phyloP scores from a whole-genome alignment of 2,888 invertebrate genomes.

The Argyresthia albistria region DNA sequence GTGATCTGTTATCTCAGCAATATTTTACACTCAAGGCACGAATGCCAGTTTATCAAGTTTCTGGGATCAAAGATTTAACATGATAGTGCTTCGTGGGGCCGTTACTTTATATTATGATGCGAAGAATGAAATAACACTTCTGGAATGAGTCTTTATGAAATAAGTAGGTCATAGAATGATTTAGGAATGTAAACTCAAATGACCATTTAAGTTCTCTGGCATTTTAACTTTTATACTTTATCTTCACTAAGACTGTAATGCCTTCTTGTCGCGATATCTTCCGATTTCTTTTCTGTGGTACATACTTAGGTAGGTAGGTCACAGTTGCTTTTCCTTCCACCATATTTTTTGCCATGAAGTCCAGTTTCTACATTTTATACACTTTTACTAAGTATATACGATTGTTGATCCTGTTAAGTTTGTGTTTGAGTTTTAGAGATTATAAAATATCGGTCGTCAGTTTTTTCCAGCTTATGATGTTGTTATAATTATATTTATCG shows the following conservation, averaged over 20 bases:
- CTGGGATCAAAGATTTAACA: slow-evolving; percentile 55
- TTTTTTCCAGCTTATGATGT: no score
- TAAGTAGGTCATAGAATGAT: slow-evolving; percentile 3
- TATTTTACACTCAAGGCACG: background rate
- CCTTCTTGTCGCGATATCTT: slow-evolving; percentile 13
- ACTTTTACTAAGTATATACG: slow-evolving; percentile 24
- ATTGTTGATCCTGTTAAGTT: slow-evolving; percentile 37
- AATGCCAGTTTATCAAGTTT: slow-evolving; percentile 15
- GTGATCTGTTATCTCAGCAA: background rate
- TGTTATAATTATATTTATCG: no score
- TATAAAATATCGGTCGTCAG: slow-evolving; percentile 17
- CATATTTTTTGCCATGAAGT: slow-evolving; percentile 15
- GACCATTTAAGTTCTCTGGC: slow-evolving; percentile 17
- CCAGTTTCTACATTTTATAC: slow-evolving; percentile 19
- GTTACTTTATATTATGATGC: background rate
- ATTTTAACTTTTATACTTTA: slow-evolving; percentile 33
- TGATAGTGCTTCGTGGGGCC: slow-evolving; percentile 11
- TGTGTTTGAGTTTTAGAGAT: slow-evolving; percentile 39
- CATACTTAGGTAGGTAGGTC: no score
- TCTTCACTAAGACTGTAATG: slow-evolving; percentile 43
- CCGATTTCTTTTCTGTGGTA: background rate
- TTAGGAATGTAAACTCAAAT: slow-evolving; percentile 1
- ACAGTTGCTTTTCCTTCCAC: background rate
- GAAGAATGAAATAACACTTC: background rate
- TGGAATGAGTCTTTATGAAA: slow-evolving; percentile 1